Evolutionary conservation across 1,140 invertebrate species (phyloP), one percentile per base, ranked within the genome.

Genomic region (Palaemon carinicauda): DNA sequence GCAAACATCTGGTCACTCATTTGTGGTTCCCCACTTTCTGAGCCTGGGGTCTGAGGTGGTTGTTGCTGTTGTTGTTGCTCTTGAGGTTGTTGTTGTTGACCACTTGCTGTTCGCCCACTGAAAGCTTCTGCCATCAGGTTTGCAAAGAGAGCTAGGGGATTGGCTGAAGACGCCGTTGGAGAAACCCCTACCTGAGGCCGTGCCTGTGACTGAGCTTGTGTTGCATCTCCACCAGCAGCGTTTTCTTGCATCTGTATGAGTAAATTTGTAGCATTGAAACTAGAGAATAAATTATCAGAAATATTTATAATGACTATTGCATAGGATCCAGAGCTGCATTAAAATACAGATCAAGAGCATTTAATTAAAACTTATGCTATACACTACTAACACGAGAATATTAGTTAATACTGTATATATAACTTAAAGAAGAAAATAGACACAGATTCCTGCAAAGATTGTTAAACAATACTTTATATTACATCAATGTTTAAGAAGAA

Each of bases 1-100:
- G 84, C 84, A 86, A 86, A 86, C 84, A 86, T 86, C 33, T 86
- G 84, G 41, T 86, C 84, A 80, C 84, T 86, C 24, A 86, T 86
- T 53, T 86, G 84, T 31, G 84, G 69, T 21, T 86, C 84, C 52
- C 65, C 73, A 56, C 51, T 27, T 53, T 86, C 84, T 73, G 84
- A 19, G 9, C 71, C 50, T 12, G 84, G 19, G 21, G 50, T 24
- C 52, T 75, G 82, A 21, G 29, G 33, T 5, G 33, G 73, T 21
- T 75, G 73, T 1, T 75, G 73, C 73, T 75, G 56, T 27, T 79
- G 77, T 15, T 77, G 51, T 31, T 82, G 82, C 29, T 79, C 24
- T 19, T 80, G 54, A 29, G 69, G 54, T 12, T 79, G 77, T 10
- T 86, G 54, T 12, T 79, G 77, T 10, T 86, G 82, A 10, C 24